Conservation (phyloP, 2,113 vertebrate species). For the Channa argus region DNA sequence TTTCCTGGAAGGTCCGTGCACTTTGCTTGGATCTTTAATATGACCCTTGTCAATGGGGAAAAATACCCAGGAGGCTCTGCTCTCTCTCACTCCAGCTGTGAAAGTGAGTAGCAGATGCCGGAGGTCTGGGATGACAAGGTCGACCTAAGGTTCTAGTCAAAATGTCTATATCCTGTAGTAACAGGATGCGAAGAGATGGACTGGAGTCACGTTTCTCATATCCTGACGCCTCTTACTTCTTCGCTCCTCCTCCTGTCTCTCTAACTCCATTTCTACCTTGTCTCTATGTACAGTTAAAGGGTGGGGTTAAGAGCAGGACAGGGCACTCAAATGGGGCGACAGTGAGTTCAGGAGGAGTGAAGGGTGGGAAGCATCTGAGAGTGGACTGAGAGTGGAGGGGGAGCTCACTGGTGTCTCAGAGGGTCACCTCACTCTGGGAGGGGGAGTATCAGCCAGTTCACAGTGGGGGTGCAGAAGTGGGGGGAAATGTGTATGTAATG, state of each 20-base stretch:
- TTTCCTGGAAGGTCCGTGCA: conserved; percentile 82
- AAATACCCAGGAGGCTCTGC: conserved; percentile 71
- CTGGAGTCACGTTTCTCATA: conserved; percentile 80
- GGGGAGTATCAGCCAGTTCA: conserved; percentile 63
- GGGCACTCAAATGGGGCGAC: conserved; percentile 16
- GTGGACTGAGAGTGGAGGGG: conserved; percentile 4
- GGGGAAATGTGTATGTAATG: conserved; percentile 32
- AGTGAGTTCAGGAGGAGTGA: conserved; percentile 22
- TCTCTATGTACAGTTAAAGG: conserved; percentile 1
- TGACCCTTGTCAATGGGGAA: conserved; percentile 69
- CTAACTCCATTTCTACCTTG: neutral
- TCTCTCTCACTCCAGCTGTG: conserved; percentile 43
- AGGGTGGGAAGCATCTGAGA: conserved; percentile 1
- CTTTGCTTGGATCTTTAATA: conserved; percentile 64
- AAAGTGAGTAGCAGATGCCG: conserved; percentile 63
- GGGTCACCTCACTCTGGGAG: conserved; percentile 58
- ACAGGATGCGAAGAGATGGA: conserved; percentile 80
- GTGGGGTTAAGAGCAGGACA: conserved; percentile 22
- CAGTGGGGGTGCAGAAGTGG: conserved; percentile 37
- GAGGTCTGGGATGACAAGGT: conserved; percentile 45
- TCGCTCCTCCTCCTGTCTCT: conserved; percentile 18
- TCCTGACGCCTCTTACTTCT: conserved; percentile 61
- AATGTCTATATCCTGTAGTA: conserved; percentile 82
- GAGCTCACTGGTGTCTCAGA: conserved; percentile 37
- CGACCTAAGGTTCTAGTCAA: conserved; percentile 67